Evolutionary conservation across 2,888 invertebrate species (phyloP).

Genomic region (Lysandra coridon): DNA sequence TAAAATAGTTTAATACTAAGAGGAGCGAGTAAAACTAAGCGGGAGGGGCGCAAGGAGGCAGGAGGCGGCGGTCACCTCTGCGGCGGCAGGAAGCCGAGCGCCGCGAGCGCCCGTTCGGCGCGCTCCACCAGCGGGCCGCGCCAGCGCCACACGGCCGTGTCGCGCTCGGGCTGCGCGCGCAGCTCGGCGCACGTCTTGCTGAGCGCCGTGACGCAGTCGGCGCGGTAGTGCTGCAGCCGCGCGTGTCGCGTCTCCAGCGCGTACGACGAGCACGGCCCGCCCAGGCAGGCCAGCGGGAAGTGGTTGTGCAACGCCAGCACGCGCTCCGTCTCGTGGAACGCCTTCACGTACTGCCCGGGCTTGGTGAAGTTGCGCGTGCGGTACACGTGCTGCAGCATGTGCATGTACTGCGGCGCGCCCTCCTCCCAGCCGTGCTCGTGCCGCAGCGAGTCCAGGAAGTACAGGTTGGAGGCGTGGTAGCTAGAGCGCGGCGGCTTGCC

Average conservation of each 20-base stretch:
- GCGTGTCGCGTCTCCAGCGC: constrained; percentile 90
- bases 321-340: constrained; percentile 95
- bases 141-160: constrained; percentile 93
- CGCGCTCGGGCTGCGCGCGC: constrained; percentile 89
- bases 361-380: constrained; percentile 94
- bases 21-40: constrained; percentile 45
- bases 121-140: constrained; percentile 87
- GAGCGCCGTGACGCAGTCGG: constrained; percentile 93
- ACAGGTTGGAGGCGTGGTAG: constrained; percentile 94
- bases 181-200: constrained; percentile 92
- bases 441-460: constrained; percentile 93
- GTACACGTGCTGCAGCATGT: constrained; percentile 96
- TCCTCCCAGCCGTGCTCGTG: constrained; percentile 89
- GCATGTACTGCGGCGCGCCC: constrained; percentile 92
- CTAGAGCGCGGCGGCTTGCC: constrained; percentile 83
- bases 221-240: constrained; percentile 95
- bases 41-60: constrained; percentile 30
- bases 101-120: constrained; percentile 85
- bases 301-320: constrained; percentile 95
- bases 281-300: constrained; percentile 93
- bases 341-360: constrained; percentile 95
- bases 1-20: constrained; percentile 67
- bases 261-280: constrained; percentile 91
- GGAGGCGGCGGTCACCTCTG: constrained; percentile 41
- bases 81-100: constrained; percentile 84